phyloP scores from a whole-genome alignment of 2,797 vertebrate species.

The Coendou prehensilis region DNA sequence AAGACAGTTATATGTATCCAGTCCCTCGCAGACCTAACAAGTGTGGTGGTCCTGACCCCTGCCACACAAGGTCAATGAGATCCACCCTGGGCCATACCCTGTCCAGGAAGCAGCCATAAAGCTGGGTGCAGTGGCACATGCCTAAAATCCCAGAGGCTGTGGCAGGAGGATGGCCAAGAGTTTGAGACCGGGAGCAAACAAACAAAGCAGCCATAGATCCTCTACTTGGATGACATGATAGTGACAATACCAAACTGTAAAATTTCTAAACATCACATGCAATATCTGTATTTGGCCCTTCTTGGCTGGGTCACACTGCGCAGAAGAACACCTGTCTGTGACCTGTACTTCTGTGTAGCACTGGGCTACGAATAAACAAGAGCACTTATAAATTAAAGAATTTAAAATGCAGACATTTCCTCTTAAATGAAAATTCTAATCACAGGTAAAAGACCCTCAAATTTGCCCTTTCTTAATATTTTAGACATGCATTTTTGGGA shows the following conservation, averaged over 20 bases:
- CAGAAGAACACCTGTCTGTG: background rate
- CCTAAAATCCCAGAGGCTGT: background rate
- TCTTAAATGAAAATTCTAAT: background rate
- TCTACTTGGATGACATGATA: background rate
- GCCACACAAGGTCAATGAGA: background rate
- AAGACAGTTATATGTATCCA: background rate
- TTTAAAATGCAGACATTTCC: background rate
- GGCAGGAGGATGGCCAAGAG: background rate
- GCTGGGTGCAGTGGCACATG: background rate
- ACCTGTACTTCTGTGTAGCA: background rate
- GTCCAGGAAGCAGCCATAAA: background rate
- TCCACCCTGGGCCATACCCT: background rate
- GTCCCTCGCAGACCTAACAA: background rate
- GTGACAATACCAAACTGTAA: accelerated
- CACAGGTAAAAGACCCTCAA: background rate
- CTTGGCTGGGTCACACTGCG: background rate
- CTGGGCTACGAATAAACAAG: background rate
- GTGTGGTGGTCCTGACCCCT: background rate
- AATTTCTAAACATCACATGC: background rate
- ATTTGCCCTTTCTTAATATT: constrained; percentile 47
- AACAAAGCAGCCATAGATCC: background rate
- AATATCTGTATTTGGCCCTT: background rate
- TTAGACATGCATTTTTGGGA: background rate
- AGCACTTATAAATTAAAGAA: background rate
- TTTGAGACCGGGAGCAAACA: background rate